These are phyloP conservation scores for Peromyscus melanophrys DNA, from an alignment of 2,797 vertebrate species.

Conservation along the genomic window DNA sequence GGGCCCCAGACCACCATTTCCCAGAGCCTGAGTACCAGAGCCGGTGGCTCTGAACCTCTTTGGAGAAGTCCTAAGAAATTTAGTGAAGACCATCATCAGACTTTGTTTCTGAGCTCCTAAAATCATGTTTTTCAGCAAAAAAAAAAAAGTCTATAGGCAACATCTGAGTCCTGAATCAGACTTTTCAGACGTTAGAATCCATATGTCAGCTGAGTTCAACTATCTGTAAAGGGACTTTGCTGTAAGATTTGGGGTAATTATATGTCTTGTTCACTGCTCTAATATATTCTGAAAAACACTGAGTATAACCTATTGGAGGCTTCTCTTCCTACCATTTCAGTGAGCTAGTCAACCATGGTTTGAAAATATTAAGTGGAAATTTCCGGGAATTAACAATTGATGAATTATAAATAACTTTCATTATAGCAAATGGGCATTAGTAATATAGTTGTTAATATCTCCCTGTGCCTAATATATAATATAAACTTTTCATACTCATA, in stretches of 20 bases:
- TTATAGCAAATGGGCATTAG: neutral
- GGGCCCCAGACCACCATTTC: neutral
- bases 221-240: neutral
- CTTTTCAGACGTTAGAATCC: neutral
- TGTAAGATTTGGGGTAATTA: neutral
- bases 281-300: neutral
- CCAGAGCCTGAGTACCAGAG: neutral
- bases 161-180: neutral
- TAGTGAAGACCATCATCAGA: neutral
- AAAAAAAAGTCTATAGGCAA: neutral
- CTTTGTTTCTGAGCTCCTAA: neutral
- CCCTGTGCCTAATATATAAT: neutral
- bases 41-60: accelerated
- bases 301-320: neutral
- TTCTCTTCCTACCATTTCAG: neutral
- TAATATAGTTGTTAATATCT: neutral
- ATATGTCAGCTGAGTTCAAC: neutral
- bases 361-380: neutral
- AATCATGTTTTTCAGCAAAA: neutral
- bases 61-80: too few species aligned
- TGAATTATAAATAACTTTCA: neutral
- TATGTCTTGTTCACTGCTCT: neutral
- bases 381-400: neutral
- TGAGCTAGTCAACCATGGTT: neutral
- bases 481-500: neutral